Evolutionary conservation across 1,140 invertebrate species (phyloP), one percentile per base, ranked within the genome.

Genomic region (Acromyrmex echinatior): DNA sequence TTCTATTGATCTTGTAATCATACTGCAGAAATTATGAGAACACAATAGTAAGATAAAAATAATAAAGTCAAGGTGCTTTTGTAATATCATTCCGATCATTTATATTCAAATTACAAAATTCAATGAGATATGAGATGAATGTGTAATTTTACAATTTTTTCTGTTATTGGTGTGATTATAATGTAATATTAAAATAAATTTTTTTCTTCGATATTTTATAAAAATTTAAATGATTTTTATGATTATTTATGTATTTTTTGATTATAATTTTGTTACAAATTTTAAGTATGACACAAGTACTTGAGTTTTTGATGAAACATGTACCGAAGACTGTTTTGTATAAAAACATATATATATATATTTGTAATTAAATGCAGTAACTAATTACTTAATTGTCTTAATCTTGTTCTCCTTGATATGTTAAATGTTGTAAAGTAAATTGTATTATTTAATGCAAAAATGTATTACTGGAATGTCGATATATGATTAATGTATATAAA

Each of bases 291-390:
- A 84, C 70, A 28, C n/a, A 51, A 35, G 7, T 56, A 84, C 21
- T 62, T 3, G 5, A 74, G 12, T 74, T 74, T 74, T 82, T 31
- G 12, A 76, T 56, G 10, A 70, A 70, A 70, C 16, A 84, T 84
- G 70, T 84, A 84, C 12, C 71, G 51, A 25, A 56, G 56, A 82
- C 39, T 63, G 10, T 84, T 76, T 74, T 84, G 80, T 84, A 82
- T 35, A 60, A 71, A 71, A 39, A 71, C 14, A 65, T 18, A 58
- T 58, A 53, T 65, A 65, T 39, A 39, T 7, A 39, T 78, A 53
- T 31, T 68, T 73, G 0, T 28, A 73, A 82, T 82, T 82, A 82
- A 74, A 82, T 82, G 56, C 18, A 82, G 7, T 51, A 70, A 81
- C 16, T 16, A 81, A 51, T 81, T 49, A 74, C 2, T 82, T 45